Percentiles rank a stretch among this genome's conserved stretches.
Conservation (phyloP, 1,140 invertebrate species). For the fruit fly (Drosophila melanogaster) region DNA sequence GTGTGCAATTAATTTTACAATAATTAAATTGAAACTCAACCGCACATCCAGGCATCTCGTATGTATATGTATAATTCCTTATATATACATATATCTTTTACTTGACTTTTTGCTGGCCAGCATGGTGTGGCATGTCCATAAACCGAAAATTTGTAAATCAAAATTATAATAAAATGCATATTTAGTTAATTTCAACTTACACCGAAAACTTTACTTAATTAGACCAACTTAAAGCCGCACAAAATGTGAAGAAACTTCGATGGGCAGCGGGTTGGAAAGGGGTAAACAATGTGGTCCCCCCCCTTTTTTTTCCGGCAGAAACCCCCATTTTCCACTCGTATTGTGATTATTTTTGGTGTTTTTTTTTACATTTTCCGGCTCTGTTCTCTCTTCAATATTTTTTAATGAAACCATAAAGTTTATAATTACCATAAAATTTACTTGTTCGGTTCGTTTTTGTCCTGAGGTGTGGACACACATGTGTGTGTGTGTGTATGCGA, state of each 20-base stretch:
- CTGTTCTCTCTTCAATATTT: slow-evolving; percentile 44
- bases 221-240: slow-evolving; percentile 68
- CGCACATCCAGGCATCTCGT: slow-evolving; percentile 4
- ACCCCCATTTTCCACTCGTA: not conserved
- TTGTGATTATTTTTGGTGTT: slow-evolving; percentile 23
- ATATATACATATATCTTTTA: not conserved
- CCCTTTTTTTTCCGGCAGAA: not conserved
- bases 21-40: slow-evolving; percentile 71
- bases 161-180: slow-evolving; percentile 73
- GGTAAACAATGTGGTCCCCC: slow-evolving; percentile 30
- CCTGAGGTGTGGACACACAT: slow-evolving; percentile 43
- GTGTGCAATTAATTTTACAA: slow-evolving; percentile 69
- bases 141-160: slow-evolving; percentile 37
- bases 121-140: slow-evolving; percentile 10
- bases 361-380: slow-evolving; percentile 14
- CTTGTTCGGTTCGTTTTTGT: slow-evolving; percentile 52
- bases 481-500: slow-evolving; percentile 22
- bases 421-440: slow-evolving; percentile 79
- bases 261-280: not conserved
- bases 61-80: not conserved
- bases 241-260: slow-evolving; percentile 37
- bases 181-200: slow-evolving; percentile 71
- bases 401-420: slow-evolving; percentile 76
- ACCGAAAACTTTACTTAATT: slow-evolving; percentile 72
- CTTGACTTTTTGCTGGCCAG: not conserved